These are phyloP conservation scores for Anticlea derivata DNA, from an alignment of 2,888 invertebrate genomes.

Conservation along the genomic window DNA sequence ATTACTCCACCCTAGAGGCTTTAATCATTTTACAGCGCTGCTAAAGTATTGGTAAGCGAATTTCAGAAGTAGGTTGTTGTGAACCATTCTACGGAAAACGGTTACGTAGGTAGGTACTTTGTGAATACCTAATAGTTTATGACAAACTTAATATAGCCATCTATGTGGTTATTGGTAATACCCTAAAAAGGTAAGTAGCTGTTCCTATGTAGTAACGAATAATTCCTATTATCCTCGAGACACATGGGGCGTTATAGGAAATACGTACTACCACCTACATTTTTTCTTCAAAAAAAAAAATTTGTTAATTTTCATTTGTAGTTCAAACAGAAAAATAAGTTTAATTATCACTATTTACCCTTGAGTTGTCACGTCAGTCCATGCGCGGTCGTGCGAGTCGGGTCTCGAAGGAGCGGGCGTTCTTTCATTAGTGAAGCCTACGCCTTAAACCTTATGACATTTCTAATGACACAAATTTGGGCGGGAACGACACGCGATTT, in stretches of 20 bases:
- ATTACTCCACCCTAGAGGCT: conserved; percentile 63
- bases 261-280: too few species aligned
- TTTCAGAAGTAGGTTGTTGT: conserved; percentile 16
- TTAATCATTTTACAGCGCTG: conserved; percentile 32
- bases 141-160: too few species aligned
- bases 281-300: too few species aligned
- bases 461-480: conserved; percentile 74
- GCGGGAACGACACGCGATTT: conserved; percentile 76
- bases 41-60: conserved; percentile 5
- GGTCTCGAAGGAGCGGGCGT: conserved; percentile 81
- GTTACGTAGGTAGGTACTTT: not conserved
- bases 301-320: not conserved
- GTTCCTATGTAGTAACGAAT: too few species aligned
- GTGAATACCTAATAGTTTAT: too few species aligned
- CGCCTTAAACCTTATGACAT: conserved; percentile 71
- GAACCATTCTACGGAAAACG: conserved; percentile 4
- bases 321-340: too few species aligned
- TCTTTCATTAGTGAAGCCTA: conserved; percentile 74
- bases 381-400: conserved; percentile 50
- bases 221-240: too few species aligned
- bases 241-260: too few species aligned
- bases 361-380: conserved; percentile 47
- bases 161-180: too few species aligned
- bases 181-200: too few species aligned
- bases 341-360: conserved; percentile 12